Percentiles rank a stretch among this genome's conserved stretches.
phyloP scores from a whole-genome alignment of 2,888 invertebrate genomes.

The Volucella bombylans region DNA sequence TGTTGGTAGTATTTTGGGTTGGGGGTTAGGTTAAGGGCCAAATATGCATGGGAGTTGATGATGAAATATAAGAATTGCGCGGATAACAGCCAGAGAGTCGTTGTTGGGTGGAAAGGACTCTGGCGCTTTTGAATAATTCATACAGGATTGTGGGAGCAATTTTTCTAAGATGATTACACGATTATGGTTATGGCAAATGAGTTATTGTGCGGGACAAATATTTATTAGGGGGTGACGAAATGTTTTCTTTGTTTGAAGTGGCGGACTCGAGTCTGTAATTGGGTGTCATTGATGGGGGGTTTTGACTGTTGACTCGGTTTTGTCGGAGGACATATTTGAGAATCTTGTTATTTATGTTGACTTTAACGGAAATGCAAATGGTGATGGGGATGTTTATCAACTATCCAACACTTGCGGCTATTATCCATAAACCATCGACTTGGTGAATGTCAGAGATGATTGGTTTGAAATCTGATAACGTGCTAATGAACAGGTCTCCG shows the following conservation, averaged over 20 bases:
- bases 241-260: constrained; percentile 52
- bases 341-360: too few relatives aligned
- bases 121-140: constrained; percentile 66
- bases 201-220: constrained; percentile 70
- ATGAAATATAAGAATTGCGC: constrained; percentile 64
- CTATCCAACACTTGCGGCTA: too few relatives aligned
- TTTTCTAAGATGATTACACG: constrained; percentile 72
- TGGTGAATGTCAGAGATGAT: too few relatives aligned
- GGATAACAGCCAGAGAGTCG: constrained; percentile 30
- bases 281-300: constrained; percentile 8
- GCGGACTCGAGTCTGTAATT: constrained; percentile 10
- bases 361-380: too few relatives aligned
- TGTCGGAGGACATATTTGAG: neutral
- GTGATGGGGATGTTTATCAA: too few relatives aligned
- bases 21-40: constrained; percentile 2
- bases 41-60: constrained; percentile 57
- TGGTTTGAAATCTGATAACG: too few relatives aligned
- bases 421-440: too few relatives aligned
- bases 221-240: constrained; percentile 70
- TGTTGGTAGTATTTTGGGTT: constrained; percentile 3
- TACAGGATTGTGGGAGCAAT: constrained; percentile 63
- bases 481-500: too few relatives aligned
- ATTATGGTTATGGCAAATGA: constrained; percentile 72
- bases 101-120: constrained; percentile 39
- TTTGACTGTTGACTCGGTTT: constrained; percentile 45